A percentile compares a stretch with the other conserved stretches of the same genome.
phyloP scores from a whole-genome alignment of 1,140 invertebrate genomes.

The Paraescarpia echinospica region DNA sequence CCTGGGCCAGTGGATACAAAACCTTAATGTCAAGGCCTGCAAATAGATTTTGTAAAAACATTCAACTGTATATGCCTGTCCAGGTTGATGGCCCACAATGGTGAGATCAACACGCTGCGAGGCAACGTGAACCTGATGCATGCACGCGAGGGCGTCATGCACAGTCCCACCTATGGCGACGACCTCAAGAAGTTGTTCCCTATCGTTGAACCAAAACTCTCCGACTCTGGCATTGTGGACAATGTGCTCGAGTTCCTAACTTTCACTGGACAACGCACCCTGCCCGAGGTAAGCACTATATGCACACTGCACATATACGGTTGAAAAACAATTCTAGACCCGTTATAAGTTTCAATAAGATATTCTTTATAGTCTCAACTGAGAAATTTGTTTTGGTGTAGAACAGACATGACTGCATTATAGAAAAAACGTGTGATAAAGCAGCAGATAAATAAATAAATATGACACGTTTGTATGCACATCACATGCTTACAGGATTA shows the following conservation, averaged over 20 bases:
- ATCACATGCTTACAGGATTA: too few relatives aligned
- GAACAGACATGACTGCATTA: too few relatives aligned
- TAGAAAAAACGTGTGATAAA: too few relatives aligned
- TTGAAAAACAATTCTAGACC: too few relatives aligned
- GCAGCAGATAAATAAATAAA: too few relatives aligned
- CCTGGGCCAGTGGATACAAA: too few relatives aligned
- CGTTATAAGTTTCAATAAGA: too few relatives aligned
- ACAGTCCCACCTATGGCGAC: conserved; percentile 77
- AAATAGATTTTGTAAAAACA: too few relatives aligned
- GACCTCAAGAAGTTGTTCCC: conserved; percentile 89
- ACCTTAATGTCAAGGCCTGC: too few relatives aligned
- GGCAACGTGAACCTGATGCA: conserved; percentile 99
- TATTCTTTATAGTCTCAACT: too few relatives aligned
- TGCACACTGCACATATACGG: background rate
- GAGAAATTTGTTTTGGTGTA: too few relatives aligned
- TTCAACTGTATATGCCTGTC: conserved; percentile 20
- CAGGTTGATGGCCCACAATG: conserved; percentile 96
- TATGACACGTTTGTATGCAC: too few relatives aligned
- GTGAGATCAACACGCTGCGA: conserved; percentile 97
- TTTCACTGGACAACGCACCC: conserved; percentile 81
- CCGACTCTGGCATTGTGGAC: conserved; percentile 95
- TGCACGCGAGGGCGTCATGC: conserved; percentile 97
- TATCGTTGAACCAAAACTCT: conserved; percentile 95
- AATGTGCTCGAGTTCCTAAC: conserved; percentile 97
- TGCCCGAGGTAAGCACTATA: conserved; percentile 75